These are phyloP conservation scores for Karalla daura DNA, from an alignment of 2,797 vertebrate genomes.

Conservation along the genomic window DNA sequence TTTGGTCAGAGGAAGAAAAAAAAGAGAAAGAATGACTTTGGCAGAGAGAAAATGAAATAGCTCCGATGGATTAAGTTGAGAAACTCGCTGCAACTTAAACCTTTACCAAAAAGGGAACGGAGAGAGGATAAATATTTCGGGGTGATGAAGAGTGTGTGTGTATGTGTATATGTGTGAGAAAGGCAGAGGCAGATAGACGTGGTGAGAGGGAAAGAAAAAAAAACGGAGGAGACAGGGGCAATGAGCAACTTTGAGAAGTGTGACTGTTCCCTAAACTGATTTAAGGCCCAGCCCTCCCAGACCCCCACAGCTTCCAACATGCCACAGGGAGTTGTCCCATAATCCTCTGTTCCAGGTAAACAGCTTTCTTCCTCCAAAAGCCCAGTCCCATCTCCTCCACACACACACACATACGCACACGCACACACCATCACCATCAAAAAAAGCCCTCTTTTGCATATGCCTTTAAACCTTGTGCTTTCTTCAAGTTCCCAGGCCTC, in stretches of 20 bases:
- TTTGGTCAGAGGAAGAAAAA: not conserved
- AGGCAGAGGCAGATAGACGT: slow-evolving; percentile 37
- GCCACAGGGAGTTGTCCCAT: slow-evolving; percentile 81
- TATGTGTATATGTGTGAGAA: slow-evolving; percentile 15
- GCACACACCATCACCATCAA: slow-evolving; percentile 59
- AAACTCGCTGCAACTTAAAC: slow-evolving; percentile 57
- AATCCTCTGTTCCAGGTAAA: slow-evolving; percentile 87
- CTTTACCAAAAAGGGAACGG: slow-evolving; percentile 35
- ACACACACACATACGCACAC: slow-evolving; percentile 2
- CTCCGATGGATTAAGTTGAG: slow-evolving; percentile 58
- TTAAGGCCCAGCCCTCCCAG: slow-evolving; percentile 75
- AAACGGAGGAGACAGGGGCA: slow-evolving; percentile 53
- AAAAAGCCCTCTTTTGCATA: slow-evolving; percentile 56
- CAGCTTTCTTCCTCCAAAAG: slow-evolving; percentile 77
- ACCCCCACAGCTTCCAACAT: slow-evolving; percentile 77
- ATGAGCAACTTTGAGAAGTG: slow-evolving; percentile 66
- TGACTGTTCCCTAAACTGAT: slow-evolving; percentile 84
- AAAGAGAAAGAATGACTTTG: slow-evolving; percentile 20
- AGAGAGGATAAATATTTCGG: slow-evolving; percentile 55
- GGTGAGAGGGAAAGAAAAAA: not conserved
- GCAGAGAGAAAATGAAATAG: slow-evolving; percentile 36
- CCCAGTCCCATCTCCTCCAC: slow-evolving; percentile 59
- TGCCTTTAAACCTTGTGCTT: slow-evolving; percentile 52
- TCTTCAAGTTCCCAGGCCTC: slow-evolving; percentile 36
- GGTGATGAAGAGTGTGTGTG: slow-evolving; percentile 49